Evolutionary conservation across 2,797 vertebrate genomes (phyloP).

Genomic region (Labeo calbasu): DNA sequence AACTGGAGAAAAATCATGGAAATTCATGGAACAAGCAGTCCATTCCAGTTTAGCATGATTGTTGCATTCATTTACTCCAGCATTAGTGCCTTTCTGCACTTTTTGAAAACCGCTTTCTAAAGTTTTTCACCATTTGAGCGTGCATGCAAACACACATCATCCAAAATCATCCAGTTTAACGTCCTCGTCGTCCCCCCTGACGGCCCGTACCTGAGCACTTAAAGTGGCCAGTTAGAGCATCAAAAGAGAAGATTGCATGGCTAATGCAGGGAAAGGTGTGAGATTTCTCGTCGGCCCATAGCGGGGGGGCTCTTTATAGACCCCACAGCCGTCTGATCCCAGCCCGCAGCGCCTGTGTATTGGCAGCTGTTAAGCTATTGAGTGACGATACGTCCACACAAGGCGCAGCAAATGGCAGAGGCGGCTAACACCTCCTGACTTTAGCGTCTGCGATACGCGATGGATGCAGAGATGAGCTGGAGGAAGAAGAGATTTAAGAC

Average conservation of each 20-base stretch:
- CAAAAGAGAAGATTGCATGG: conserved; percentile 82
- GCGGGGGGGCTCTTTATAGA: conserved; percentile 80
- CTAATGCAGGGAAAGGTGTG: conserved; percentile 83
- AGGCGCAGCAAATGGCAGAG: conserved; percentile 78
- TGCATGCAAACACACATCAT: not conserved
- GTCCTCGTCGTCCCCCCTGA: not conserved
- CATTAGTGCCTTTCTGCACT: not conserved
- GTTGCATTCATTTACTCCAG: not conserved
- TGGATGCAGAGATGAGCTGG: conserved; percentile 28
- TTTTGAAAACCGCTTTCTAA: not conserved
- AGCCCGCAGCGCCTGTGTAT: conserved; percentile 79
- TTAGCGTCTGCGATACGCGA: conserved; percentile 51
- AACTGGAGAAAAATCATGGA: not conserved
- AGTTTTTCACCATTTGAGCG: not conserved
- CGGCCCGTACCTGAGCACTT: conserved; percentile 62
- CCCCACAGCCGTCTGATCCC: conserved; percentile 81
- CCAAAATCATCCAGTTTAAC: not conserved
- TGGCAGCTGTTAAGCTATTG: conserved; percentile 82
- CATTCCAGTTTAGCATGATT: not conserved
- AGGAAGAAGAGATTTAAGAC: not conserved
- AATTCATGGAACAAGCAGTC: too few species aligned
- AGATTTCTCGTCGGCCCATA: conserved; percentile 82
- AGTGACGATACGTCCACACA: conserved; percentile 70
- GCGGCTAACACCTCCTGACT: conserved; percentile 71
- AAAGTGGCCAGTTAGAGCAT: conserved; percentile 82